Evolutionary conservation across 1,140 invertebrate genomes (phyloP).

Genomic region (Drosophila ananassae): DNA sequence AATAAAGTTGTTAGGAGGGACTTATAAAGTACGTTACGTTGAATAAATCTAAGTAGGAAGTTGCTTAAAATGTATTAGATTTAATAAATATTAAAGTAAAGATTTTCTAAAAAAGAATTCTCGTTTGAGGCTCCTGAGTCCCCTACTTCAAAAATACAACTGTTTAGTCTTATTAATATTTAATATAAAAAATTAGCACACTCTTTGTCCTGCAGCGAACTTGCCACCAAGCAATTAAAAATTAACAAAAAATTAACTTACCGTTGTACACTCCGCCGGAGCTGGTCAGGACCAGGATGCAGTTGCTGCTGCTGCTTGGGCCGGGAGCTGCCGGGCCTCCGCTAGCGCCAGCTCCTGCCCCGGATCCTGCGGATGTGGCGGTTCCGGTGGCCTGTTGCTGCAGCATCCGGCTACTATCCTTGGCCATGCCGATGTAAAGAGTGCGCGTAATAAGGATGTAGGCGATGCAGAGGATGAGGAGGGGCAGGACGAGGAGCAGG

Average conservation of each 20-base stretch:
- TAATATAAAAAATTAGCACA: too few species aligned
- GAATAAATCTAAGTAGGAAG: too few species aligned
- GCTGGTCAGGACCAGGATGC: conserved; percentile 53
- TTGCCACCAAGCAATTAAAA: background rate
- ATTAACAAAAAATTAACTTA: conserved; percentile 8
- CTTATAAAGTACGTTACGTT: too few species aligned
- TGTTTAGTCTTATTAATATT: too few species aligned
- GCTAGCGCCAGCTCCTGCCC: background rate
- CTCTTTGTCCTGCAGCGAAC: too few species aligned
- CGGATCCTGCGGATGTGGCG: conserved; percentile 9
- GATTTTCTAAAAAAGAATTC: too few species aligned
- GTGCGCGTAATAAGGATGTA: conserved; percentile 90
- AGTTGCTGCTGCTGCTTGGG: conserved; percentile 48
- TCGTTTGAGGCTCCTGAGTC: too few species aligned
- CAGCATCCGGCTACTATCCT: conserved; percentile 26
- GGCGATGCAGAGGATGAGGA: conserved; percentile 90
- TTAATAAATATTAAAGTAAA: too few species aligned
- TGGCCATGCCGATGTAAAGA: conserved; percentile 87
- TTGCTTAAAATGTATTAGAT: too few species aligned
- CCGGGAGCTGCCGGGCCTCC: background rate
- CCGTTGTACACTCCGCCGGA: conserved; percentile 45
- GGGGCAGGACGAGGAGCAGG: conserved; percentile 89
- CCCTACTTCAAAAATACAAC: too few species aligned
- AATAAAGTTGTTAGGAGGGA: too few species aligned
- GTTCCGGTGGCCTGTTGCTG: conserved; percentile 10